phyloP scores from a whole-genome alignment of 2,797 vertebrate genomes.

The Poeciliopsis presidionis region DNA sequence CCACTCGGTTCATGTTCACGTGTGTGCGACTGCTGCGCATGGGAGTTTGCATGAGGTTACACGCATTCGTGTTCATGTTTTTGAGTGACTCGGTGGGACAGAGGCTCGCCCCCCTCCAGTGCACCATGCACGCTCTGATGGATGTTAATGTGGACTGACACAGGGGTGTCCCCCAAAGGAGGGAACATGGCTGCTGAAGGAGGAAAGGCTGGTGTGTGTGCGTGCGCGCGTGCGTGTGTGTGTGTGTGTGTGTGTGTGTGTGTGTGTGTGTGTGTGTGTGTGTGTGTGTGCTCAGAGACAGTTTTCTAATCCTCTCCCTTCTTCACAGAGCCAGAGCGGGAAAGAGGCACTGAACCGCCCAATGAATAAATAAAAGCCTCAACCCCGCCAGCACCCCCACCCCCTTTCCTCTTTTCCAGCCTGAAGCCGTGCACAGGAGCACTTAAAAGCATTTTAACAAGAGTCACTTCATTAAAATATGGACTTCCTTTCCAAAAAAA shows the following conservation, averaged over 20 bases:
- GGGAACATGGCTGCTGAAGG: constrained; percentile 74
- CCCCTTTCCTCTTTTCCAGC: constrained; percentile 55
- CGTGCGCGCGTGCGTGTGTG: no score
- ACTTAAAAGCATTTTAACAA: constrained; percentile 85
- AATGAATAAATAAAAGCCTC: constrained; percentile 85
- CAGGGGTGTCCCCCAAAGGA: constrained; percentile 81
- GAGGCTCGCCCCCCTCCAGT: constrained; percentile 66
- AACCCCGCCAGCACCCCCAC: constrained; percentile 48
- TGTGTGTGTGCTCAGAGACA: constrained; percentile 39
- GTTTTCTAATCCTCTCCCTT: constrained; percentile 81
- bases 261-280: constrained; percentile 25
- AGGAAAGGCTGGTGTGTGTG: constrained; percentile 37
- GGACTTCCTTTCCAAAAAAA: constrained; percentile 77
- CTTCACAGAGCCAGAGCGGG: constrained; percentile 67
- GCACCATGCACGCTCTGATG: constrained; percentile 79
- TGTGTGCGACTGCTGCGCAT: constrained; percentile 36
- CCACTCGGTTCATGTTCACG: constrained; percentile 14
- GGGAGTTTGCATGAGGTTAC: constrained; percentile 18
- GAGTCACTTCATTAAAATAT: constrained; percentile 87
- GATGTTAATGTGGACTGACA: constrained; percentile 86
- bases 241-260: constrained; percentile 26
- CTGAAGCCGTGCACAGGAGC: constrained; percentile 77
- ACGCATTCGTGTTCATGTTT: constrained; percentile 58
- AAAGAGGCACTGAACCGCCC: constrained; percentile 77
- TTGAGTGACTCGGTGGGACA: constrained; percentile 72